A percentile compares a stretch with the other conserved stretches of the same genome.
Conservation (phyloP, 2,113 vertebrate species). For the Proteles cristata region DNA sequence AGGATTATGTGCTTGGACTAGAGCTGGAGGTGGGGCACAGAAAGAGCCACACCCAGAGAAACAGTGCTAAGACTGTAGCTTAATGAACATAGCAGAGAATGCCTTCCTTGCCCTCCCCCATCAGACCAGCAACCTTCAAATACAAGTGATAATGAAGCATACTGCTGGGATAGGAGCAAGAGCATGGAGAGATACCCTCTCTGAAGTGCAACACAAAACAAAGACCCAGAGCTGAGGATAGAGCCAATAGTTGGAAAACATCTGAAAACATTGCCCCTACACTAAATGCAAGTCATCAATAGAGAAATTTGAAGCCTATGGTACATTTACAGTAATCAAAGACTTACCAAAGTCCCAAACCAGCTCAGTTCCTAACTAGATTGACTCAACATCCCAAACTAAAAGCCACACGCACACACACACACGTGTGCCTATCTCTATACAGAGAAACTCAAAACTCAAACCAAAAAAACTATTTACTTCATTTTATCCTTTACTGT, state of each 20-base stretch:
- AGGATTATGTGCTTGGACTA: neutral
- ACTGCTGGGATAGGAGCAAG: neutral
- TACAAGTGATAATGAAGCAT: neutral
- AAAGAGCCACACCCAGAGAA: neutral
- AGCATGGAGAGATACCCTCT: neutral
- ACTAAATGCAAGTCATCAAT: neutral
- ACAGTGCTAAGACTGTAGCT: neutral
- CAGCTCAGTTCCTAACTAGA: neutral
- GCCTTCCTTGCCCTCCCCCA: too few species aligned
- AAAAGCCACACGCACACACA: neutral
- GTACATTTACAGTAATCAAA: neutral
- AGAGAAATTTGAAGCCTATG: neutral
- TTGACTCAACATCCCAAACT: neutral
- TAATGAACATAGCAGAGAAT: neutral
- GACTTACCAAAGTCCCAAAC: too few species aligned
- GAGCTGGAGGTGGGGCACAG: rapidly evolving
- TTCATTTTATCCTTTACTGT: neutral
- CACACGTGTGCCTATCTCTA: neutral
- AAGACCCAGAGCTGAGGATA: neutral
- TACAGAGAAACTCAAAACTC: neutral
- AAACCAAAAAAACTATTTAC: neutral
- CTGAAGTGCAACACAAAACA: neutral
- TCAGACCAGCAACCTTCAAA: neutral
- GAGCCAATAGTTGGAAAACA: neutral
- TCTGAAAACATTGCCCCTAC: neutral